Base-by-base conservation (phyloP, 2,888 invertebrate species). In the Halocaridina rubra region DNA sequence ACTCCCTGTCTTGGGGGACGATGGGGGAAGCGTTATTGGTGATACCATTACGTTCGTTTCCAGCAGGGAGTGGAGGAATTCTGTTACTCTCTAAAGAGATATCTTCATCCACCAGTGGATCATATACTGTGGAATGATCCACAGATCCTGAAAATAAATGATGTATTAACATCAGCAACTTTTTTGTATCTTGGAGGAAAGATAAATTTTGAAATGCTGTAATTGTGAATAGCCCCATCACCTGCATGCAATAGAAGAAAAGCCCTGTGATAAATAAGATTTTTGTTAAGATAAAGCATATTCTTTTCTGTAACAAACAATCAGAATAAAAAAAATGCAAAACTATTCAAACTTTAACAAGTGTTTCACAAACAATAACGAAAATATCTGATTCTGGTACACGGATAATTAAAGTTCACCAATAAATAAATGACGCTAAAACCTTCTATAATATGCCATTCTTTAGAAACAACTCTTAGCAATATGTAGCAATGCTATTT, bases 121-220 rank as follows among this genome's bases (percentile, higher is more conserved):
- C 82, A 74, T 78, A 84, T 29, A 84, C 46, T 32, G 84, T 84
- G 29, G 84, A 84, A 33, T 84, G 84, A 84, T 84, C 84, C 79
- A 84, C 80, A 2, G 84, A 61, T 30, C 84, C 84, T 84, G 84
- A 53, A 78, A 77, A 22, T 39, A 53, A 57, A 76, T 76, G 30
- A 69, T 69, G 27, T 10, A 13, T 13, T 10, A 27, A 19, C 19
- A 30, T n/a, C 27, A n/a, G 19, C 19, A 16, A 13, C 27, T 29
- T 19, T 32, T 69, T 19, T 10, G 16, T 69, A 53, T 5, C 10
- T 7, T 5, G 19, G 16, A 13, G 16, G 10, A 10, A 53, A 53
- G 16, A 4, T 16, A 69, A 79, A 69, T 69, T 53, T 46, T 19
- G 69, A 22, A 79, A 39, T 39, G 79, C 67, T 39, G 67, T n/a